These are phyloP conservation scores for Drosophila melanica DNA, from an alignment of 1,140 invertebrate genomes.

Conservation along the genomic window DNA sequence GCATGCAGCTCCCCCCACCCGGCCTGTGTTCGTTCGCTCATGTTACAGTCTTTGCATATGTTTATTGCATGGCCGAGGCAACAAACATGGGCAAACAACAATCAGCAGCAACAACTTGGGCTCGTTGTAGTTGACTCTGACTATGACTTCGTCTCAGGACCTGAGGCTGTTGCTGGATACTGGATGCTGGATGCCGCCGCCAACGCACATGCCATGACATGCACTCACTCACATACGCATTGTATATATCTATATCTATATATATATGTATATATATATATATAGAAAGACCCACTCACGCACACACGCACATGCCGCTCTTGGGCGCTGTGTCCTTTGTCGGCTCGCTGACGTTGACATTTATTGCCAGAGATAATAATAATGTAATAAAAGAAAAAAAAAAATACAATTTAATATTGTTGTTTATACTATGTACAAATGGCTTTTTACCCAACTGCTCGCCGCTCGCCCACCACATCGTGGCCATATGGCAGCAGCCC, in stretches of 20 bases:
- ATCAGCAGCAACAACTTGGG: slow-evolving; percentile 30
- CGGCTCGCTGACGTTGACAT: slow-evolving; percentile 80
- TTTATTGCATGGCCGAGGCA: slow-evolving; percentile 39
- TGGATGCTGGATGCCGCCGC: slow-evolving; percentile 19
- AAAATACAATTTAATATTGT: slow-evolving; percentile 83
- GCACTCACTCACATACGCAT: slow-evolving; percentile 23
- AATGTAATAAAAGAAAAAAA: slow-evolving; percentile 81
- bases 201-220: slow-evolving; percentile 22
- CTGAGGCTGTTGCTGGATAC: slow-evolving; percentile 12
- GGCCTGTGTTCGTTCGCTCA: slow-evolving; percentile 16
- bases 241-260: slow-evolving; percentile 37
- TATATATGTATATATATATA: slow-evolving; percentile 34
- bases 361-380: slow-evolving; percentile 83
- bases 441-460: slow-evolving; percentile 34
- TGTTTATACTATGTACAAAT: slow-evolving; percentile 74
- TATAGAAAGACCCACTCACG: slow-evolving; percentile 48
- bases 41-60: slow-evolving; percentile 29
- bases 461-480: too few relatives aligned
- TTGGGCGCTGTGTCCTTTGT: slow-evolving; percentile 63
- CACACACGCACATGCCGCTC: slow-evolving; percentile 26
- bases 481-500: slow-evolving; percentile 31
- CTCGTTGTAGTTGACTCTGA: slow-evolving; percentile 8
- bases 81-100: slow-evolving; percentile 46
- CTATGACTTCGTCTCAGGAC: background rate
- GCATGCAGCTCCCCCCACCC: background rate